These are phyloP conservation scores for Orussus abietinus DNA, from an alignment of 1,140 invertebrate genomes.

Conservation along the genomic window DNA sequence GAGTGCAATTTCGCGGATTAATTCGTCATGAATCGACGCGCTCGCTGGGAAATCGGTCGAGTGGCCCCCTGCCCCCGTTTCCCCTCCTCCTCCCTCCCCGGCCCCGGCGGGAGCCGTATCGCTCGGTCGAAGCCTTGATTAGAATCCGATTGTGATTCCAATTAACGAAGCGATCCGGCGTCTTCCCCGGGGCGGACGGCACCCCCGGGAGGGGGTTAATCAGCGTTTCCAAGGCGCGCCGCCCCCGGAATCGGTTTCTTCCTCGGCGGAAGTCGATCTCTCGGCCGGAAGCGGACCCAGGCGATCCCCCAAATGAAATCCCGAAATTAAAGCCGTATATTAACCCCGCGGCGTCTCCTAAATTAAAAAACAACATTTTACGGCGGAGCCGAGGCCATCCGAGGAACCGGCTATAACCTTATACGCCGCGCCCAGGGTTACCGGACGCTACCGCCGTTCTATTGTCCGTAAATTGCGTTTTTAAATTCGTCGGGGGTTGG, in stretches of 20 bases:
- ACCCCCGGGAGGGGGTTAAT: too few relatives aligned
- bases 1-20: constrained; percentile 30
- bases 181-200: too few relatives aligned
- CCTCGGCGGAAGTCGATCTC: constrained; percentile 50
- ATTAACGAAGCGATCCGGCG: too few relatives aligned
- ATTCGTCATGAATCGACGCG: constrained; percentile 32
- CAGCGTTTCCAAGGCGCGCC: too few relatives aligned
- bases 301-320: constrained; percentile 43
- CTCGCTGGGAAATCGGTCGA: too few relatives aligned
- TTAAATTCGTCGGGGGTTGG: constrained; percentile 40
- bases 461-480: constrained; percentile 51
- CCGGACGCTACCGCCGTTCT: constrained; percentile 36
- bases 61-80: too few relatives aligned
- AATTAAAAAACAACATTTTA: constrained; percentile 54
- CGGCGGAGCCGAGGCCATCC: constrained; percentile 18
- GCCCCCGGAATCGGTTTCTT: too few relatives aligned
- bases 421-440: constrained; percentile 25
- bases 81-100: too few relatives aligned
- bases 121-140: too few relatives aligned
- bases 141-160: too few relatives aligned
- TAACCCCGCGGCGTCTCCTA: constrained; percentile 42
- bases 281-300: constrained; percentile 39
- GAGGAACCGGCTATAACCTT: constrained; percentile 12
- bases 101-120: too few relatives aligned
- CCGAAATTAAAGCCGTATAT: constrained; percentile 52